Conservation (phyloP, 1,140 invertebrate species). For the Araneus ventricosus region DNA sequence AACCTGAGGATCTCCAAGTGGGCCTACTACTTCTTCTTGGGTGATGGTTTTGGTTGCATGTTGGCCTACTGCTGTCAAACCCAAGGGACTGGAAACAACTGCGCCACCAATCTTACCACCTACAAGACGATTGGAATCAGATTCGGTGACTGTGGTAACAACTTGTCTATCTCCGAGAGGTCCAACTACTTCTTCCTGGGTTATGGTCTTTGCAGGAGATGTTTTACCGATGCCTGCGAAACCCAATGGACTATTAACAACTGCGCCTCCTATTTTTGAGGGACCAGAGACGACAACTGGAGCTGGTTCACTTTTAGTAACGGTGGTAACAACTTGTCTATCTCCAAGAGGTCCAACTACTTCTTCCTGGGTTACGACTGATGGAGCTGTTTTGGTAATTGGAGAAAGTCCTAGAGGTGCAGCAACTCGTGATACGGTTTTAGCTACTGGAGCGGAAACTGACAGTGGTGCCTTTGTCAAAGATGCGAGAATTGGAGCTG, state of each 20-base stretch:
- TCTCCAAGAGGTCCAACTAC: constrained; percentile 57
- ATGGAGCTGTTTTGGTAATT: neutral
- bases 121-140: constrained; percentile 19
- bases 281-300: neutral
- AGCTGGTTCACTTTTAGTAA: constrained; percentile 21
- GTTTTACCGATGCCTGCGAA: neutral
- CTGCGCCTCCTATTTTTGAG: constrained; percentile 22
- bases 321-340: constrained; percentile 53
- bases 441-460: neutral
- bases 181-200: constrained; percentile 57
- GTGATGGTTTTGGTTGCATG: neutral
- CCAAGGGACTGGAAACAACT: neutral
- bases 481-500: neutral
- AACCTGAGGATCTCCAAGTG: constrained; percentile 38
- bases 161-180: constrained; percentile 42
- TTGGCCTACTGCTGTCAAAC: neutral
- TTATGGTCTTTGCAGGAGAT: constrained; percentile 1
- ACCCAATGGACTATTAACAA: neutral
- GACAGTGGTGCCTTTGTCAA: neutral
- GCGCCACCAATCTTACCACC: constrained; percentile 45
- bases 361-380: constrained; percentile 59
- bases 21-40: constrained; percentile 67
- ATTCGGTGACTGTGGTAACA: neutral
- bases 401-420: neutral
- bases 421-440: neutral